Evolutionary conservation across 2,113 vertebrate species (phyloP), one percentile per base, ranked within the genome.

Genomic region (Cyanoramphus novaezelandiae): DNA sequence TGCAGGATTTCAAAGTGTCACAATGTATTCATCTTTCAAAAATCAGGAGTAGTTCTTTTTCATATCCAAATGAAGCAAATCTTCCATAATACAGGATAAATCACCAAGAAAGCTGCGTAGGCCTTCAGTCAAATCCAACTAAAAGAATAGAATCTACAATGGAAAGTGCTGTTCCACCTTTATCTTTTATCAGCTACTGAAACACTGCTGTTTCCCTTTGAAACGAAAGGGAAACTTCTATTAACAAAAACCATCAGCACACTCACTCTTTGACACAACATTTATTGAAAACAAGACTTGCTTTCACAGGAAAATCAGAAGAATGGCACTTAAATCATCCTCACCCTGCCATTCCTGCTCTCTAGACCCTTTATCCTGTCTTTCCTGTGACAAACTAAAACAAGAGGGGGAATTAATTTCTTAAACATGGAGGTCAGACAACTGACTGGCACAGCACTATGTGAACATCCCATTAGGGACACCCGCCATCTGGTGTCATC

Each of bases 381-480:
- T 88, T 74, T 64, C 86, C 82, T 19, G 25, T 16, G 43, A 88
- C 63, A 83, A 50, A 24, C 50, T 6, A 55, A 65, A 82, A 6
- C 0, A 0, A 62, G 31, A 80, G 50, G 39, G 15, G 15, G 7
- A 77, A 81, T 41, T n/a, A 0, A 1, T 9, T n/a, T 35, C 41
- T 93, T 4, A 8, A 59, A 78, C 46, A 62, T 55, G 2, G 46
- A 25, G 41, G 44, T 69, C 37, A 62, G 37, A 63, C 11, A 10
- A 44, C 31, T 31, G 86, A 87, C 27, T 74, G 85, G 68, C 81
- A 91, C 86, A 68, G 71, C 80, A 43, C 41, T 17, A 47, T 1
- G 9, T 5, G 63, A 76, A 82, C 55, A 20, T 7, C 39, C 70
- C 25, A 3, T 7, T 16, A 35, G 37, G 79, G 76, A 77, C 55